Conservation (phyloP, 2,113 vertebrate species). For the Campylorhamphus procurvoides region DNA sequence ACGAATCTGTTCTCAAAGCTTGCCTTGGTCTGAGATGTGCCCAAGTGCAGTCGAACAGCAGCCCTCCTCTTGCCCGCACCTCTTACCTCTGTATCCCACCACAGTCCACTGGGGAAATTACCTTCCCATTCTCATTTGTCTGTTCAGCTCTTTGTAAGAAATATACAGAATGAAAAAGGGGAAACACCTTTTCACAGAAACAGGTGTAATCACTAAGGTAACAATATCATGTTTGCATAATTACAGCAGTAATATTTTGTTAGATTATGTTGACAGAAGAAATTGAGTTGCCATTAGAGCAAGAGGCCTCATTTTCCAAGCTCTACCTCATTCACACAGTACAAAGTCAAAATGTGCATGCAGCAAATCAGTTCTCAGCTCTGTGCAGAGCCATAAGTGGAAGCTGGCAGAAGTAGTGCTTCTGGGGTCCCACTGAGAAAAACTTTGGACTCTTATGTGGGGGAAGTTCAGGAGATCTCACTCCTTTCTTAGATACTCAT, state of each 20-base stretch:
- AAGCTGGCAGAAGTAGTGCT: background rate
- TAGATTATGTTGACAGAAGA: background rate
- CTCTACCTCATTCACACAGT: background rate
- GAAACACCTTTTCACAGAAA: background rate
- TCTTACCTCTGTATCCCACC: background rate
- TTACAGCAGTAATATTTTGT: background rate
- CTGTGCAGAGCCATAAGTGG: background rate
- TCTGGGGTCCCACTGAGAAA: background rate
- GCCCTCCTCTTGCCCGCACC: background rate
- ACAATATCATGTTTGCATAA: background rate
- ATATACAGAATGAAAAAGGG: background rate
- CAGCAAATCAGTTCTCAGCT: background rate
- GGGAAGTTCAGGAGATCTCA: background rate
- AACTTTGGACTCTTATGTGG: background rate
- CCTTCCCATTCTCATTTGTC: background rate
- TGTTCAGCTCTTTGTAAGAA: background rate
- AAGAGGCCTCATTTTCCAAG: background rate
- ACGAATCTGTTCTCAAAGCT: background rate
- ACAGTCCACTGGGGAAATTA: fast-evolving
- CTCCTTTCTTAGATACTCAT: background rate
- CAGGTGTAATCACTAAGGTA: background rate
- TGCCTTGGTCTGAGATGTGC: background rate
- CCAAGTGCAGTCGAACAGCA: fast-evolving
- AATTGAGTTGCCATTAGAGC: background rate
- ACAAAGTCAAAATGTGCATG: background rate